Base-by-base conservation (phyloP, 2,888 invertebrate species). In the Drosophila fulvimacula region DNA sequence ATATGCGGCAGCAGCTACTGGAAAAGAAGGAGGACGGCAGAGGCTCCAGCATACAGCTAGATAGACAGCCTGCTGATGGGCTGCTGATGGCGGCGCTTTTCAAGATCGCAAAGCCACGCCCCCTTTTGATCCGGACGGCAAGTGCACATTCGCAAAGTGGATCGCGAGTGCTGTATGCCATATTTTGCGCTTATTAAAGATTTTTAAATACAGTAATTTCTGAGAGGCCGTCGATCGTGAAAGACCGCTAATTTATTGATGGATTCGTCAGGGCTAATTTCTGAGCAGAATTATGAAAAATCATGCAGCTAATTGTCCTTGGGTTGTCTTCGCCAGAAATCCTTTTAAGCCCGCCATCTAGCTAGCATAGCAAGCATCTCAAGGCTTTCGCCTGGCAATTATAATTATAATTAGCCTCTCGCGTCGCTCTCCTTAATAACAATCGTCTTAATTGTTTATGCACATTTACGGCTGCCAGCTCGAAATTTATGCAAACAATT, bases 131-230 rank as follows among this genome's bases (percentile, higher is more conserved):
- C 17, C 2, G 17, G 21, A 17, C 41, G 60, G 55, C 64, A 74
- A 77, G 69, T 65, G 75, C 70, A 69, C 10, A 38, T 1, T 69
- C 53, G 52, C 58, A 64, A 71, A 80, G 73, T 73, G 70, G 52
- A 49, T 56, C 56, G 56, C 59, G 30, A 49, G 34, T 59, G 48
- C 53, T 41, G 48, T 69, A 17, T 64, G 73, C 74, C 70, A 76
- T 84, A 81, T 81, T 82, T 82, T 85, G 81, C 81, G 83, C 85
- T 83, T 88, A 85, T 86, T 88, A 70, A 79, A 76, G 79, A 86
- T 82, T 82, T 86, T 90, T 88, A 88, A 88, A 88, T 87, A 87
- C 82, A 73, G 90, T 88, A 88, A 88, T 88, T 90, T 55, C 55
- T 32, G 55, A 17, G 39, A 30, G 21, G 82, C 51, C 15, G 38